Conservation (phyloP, 1,140 invertebrate genomes). For the Gonatopus flavifemur region DNA sequence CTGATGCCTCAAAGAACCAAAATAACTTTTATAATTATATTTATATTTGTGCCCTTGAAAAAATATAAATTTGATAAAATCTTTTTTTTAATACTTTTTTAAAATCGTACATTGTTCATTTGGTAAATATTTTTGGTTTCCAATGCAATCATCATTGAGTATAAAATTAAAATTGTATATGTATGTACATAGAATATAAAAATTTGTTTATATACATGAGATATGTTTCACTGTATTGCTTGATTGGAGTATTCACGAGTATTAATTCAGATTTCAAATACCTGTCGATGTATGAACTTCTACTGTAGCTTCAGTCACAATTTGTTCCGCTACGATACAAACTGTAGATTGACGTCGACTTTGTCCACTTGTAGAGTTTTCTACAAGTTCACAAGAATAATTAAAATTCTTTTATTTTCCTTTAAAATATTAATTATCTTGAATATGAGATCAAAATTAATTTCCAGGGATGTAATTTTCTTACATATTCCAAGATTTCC, state of each 20-base stretch:
- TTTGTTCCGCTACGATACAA: conserved; percentile 38
- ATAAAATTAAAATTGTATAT: conserved; percentile 7
- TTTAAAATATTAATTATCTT: not conserved
- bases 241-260: conserved; percentile 1
- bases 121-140: conserved; percentile 9
- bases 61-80: conserved; percentile 3
- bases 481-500: too few species aligned
- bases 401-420: not conserved
- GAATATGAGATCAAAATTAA: conserved; percentile 1
- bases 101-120: conserved; percentile 19
- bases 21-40: conserved; percentile 6
- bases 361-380: conserved; percentile 26
- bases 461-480: too few species aligned
- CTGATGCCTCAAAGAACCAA: not conserved
- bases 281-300: conserved; percentile 28
- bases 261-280: conserved; percentile 2
- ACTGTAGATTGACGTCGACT: conserved; percentile 40
- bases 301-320: conserved; percentile 36
- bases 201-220: not conserved
- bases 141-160: conserved; percentile 16
- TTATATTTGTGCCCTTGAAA: not conserved
- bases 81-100: conserved; percentile 15
- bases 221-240: not conserved
- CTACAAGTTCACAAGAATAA: conserved; percentile 23
- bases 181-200: conserved; percentile 3